Conservation (phyloP, 1,140 invertebrate genomes). For the Drosophila santomea region DNA sequence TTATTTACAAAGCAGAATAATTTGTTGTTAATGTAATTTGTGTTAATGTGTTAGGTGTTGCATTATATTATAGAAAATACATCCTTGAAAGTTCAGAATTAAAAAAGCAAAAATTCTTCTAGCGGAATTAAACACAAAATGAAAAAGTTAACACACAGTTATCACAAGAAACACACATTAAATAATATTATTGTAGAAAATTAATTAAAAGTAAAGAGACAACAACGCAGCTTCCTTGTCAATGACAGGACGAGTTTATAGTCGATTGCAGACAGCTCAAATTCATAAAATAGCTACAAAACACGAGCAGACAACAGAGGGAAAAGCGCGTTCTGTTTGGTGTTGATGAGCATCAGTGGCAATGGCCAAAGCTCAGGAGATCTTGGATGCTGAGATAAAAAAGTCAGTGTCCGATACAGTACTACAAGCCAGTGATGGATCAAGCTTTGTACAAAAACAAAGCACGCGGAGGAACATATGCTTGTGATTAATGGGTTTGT, state of each 20-base stretch:
- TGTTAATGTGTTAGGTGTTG: conserved; percentile 5
- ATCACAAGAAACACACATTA: conserved; percentile 9
- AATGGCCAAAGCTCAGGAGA: conserved; percentile 28
- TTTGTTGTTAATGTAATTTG: conserved; percentile 7
- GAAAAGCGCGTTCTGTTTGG: conserved; percentile 43
- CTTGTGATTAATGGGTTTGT: conserved; percentile 29
- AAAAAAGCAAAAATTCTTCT: conserved; percentile 3
- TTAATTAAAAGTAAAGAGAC: conserved; percentile 3
- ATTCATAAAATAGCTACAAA: conserved; percentile 67
- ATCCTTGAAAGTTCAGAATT: background rate
- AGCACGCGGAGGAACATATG: conserved; percentile 48
- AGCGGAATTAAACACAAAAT: background rate
- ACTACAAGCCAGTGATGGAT: conserved; percentile 58
- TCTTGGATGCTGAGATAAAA: conserved; percentile 14
- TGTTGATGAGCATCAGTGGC: conserved; percentile 23
- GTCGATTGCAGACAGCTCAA: conserved; percentile 19
- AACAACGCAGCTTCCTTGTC: conserved; percentile 29
- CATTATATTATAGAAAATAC: background rate
- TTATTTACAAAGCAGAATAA: conserved; percentile 32
- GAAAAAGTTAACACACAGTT: conserved; percentile 4
- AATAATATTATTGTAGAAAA: too few relatives aligned
- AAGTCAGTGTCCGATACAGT: conserved; percentile 28
- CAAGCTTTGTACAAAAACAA: conserved; percentile 73
- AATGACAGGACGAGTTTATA: conserved; percentile 21
- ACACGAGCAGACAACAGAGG: conserved; percentile 46